phyloP scores from a whole-genome alignment of 2,113 vertebrate species.

The Orientallactaga bullata region DNA sequence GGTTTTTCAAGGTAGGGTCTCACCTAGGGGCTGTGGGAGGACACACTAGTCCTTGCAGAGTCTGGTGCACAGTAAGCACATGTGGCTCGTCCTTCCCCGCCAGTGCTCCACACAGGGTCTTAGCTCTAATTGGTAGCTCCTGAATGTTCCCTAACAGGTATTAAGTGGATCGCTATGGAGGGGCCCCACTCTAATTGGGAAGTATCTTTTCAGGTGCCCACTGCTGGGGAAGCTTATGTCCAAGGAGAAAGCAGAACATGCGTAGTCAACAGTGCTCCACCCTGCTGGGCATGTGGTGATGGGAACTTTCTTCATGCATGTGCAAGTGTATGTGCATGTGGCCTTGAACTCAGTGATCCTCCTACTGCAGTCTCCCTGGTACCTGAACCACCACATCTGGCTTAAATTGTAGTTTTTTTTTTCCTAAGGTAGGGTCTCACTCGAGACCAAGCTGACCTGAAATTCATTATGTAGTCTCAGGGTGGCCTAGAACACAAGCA shows the following conservation, averaged over 20 bases:
- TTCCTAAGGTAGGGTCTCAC: too few relatives aligned
- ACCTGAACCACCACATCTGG: too few relatives aligned
- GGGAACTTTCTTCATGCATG: too few relatives aligned
- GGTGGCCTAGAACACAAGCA: too few relatives aligned
- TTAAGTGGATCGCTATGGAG: background rate
- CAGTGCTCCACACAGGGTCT: background rate
- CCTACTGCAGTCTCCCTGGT: too few relatives aligned
- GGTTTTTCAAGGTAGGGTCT: too few relatives aligned
- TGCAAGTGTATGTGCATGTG: too few relatives aligned
- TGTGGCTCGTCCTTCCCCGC: background rate
- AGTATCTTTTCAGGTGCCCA: background rate
- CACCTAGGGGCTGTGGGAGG: background rate
- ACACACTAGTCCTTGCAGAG: background rate
- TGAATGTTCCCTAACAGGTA: background rate
- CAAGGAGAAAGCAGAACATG: background rate
- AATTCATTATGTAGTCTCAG: too few relatives aligned
- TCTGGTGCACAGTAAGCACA: rapidly evolving
- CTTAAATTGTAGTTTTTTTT: too few relatives aligned
- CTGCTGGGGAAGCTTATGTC: background rate
- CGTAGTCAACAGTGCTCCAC: background rate
- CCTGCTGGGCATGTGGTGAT: background rate
- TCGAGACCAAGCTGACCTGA: too few relatives aligned
- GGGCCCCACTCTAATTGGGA: background rate
- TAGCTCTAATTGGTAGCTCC: background rate
- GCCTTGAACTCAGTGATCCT: too few relatives aligned